Percentiles rank a stretch among this genome's conserved stretches.
phyloP scores from a whole-genome alignment of 1,140 invertebrate species.

The Aricia agestis region DNA sequence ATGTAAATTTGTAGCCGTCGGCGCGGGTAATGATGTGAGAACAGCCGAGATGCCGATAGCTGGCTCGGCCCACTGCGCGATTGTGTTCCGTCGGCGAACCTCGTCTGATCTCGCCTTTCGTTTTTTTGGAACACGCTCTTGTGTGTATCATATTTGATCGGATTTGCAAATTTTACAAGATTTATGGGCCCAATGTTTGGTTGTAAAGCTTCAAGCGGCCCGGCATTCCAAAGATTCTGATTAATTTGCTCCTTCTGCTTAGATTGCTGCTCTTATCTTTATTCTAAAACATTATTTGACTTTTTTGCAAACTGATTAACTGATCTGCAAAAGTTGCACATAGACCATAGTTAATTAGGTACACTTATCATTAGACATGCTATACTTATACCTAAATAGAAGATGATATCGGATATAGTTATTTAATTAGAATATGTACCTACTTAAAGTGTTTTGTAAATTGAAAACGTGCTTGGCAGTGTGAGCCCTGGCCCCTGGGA shows the following conservation, averaged over 20 bases:
- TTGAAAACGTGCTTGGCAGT: too few species aligned
- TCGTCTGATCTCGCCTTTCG: conserved; percentile 35
- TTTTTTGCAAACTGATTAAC: too few species aligned
- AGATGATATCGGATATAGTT: too few species aligned
- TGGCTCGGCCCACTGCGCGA: conserved; percentile 50
- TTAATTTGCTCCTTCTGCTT: background rate
- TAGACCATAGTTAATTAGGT: too few species aligned
- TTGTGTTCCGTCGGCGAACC: conserved; percentile 32
- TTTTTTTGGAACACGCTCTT: conserved; percentile 2
- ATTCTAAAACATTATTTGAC: too few species aligned
- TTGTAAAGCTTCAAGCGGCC: background rate
- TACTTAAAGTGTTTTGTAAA: too few species aligned
- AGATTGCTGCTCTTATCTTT: background rate
- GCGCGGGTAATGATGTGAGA: conserved; percentile 76
- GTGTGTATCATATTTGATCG: conserved; percentile 1
- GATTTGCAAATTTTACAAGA: background rate
- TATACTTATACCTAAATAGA: too few species aligned
- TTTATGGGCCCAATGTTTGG: background rate
- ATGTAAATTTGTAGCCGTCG: conserved; percentile 76
- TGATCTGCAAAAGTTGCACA: too few species aligned
- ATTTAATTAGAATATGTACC: too few species aligned
- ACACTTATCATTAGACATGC: too few species aligned
- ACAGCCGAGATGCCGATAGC: conserved; percentile 74
- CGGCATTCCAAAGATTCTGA: background rate
- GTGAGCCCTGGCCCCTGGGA: background rate